Evolutionary conservation across 2,113 vertebrate genomes (phyloP), one percentile per base, ranked within the genome.

Genomic region (Spizaetus ornatus): DNA sequence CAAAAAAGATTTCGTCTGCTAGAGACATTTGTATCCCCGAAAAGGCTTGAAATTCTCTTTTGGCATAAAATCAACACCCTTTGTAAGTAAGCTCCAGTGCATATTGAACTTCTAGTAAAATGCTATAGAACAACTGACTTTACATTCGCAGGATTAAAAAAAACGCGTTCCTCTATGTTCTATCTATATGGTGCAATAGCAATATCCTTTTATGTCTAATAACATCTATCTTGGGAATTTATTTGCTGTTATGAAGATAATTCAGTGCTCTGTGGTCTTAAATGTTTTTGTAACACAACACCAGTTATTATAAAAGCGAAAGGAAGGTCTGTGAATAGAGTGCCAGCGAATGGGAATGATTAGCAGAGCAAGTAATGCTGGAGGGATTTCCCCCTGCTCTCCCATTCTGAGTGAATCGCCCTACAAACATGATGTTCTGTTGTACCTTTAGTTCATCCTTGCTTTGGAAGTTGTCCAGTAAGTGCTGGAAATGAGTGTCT

Each of bases 381-480:
- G 21, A 61, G 32, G 52, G 47, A 79, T 43, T 84, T 73, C 82
- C 72, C 69, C 69, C 73, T 67, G 15, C 62, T 73, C 69, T 50
- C 56, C 58, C 56, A 3, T 42, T 73, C 73, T 6, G 23, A 85
- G 62, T 29, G 40, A 78, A 58, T 25, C 38, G 13, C 65, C 18
- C 58, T 13, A 38, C 70, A 92, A 62, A 76, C 55, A 45, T 3
- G 3, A 55, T 10, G 40, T 47, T 84, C 55, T 66, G 48, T 36
- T 92, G 83, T 98, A 99, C 99, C 99, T 99, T 99, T 43, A 99
- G 98, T 84, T 99, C 99, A 93, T 99, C 99, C 95, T 99, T 99
- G 98, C 99, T 99, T 98, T 99, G 99, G 87, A 99, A 99, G 98
- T 99, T 99, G 82, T 99, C 99, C 97, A 99, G 96, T 89, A 99